Conservation (phyloP, 2,797 vertebrate genomes). For the Echeneis naucrates region DNA sequence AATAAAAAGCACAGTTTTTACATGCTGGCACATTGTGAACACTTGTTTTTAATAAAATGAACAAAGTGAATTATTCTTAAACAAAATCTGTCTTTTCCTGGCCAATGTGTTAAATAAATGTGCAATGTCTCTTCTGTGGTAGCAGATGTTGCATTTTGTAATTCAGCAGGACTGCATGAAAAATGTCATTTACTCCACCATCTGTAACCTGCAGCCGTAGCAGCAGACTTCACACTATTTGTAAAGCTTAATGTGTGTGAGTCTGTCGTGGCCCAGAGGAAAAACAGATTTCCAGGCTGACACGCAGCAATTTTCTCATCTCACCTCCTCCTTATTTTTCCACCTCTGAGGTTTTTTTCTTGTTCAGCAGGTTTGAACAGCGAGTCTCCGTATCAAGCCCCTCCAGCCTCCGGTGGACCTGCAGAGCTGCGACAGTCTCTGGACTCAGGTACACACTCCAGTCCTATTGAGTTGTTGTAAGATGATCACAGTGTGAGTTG, state of each 20-base stretch:
- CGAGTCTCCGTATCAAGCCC: slow-evolving; percentile 76
- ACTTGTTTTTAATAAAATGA: neutral
- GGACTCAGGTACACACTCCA: slow-evolving; percentile 75
- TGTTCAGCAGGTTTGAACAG: slow-evolving; percentile 74
- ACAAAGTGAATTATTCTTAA: neutral
- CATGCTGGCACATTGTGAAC: neutral
- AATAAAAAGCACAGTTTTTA: neutral
- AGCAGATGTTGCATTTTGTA: neutral
- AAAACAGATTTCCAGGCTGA: neutral
- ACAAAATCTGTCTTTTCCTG: neutral
- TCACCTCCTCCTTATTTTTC: neutral
- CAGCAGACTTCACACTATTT: neutral
- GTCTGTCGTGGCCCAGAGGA: neutral
- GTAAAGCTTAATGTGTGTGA: neutral
- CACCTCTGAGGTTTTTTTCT: neutral
- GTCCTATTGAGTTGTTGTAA: too few relatives aligned
- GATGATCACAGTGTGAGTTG: too few relatives aligned
- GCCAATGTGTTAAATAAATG: neutral
- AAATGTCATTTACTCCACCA: neutral
- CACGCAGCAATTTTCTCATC: neutral
- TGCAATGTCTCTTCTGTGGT: neutral
- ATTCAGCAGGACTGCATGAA: slow-evolving; percentile 8
- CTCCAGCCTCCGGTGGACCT: slow-evolving; percentile 61
- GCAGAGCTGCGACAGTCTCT: slow-evolving; percentile 82
- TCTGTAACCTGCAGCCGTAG: neutral